A percentile compares a stretch with the other conserved stretches of the same genome.
phyloP scores from a whole-genome alignment of 2,113 vertebrate genomes.

The Oreochromis niloticus region DNA sequence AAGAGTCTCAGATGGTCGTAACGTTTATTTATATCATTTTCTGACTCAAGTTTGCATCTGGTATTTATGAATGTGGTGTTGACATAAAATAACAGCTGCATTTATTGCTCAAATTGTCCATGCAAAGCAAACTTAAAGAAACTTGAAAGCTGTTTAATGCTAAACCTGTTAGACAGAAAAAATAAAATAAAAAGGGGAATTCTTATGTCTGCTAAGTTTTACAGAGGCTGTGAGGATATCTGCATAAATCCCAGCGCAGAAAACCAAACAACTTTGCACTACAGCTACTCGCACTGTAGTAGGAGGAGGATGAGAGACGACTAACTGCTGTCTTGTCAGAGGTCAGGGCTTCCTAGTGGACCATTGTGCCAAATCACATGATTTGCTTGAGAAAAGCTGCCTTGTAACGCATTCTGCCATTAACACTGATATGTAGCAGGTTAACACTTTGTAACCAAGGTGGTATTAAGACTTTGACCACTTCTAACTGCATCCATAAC shows the following conservation, averaged over 20 bases:
- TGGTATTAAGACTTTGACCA: not conserved
- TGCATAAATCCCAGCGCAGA: not conserved
- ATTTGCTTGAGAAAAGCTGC: not conserved
- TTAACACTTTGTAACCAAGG: not conserved
- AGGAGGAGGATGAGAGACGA: not conserved
- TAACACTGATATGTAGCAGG: not conserved
- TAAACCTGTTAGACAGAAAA: not conserved
- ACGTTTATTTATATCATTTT: not conserved
- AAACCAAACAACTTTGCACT: not conserved
- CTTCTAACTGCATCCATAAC: not conserved
- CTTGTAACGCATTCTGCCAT: not conserved
- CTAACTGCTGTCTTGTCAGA: not conserved
- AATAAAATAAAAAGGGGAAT: fast-evolving
- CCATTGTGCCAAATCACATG: not conserved
- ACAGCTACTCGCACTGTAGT: not conserved
- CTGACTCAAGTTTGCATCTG: not conserved
- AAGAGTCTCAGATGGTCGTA: not conserved
- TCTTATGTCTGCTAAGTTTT: not conserved
- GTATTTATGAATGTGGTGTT: not conserved
- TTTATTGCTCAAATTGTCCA: not conserved
- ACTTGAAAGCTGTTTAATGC: not conserved
- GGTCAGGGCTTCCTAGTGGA: not conserved
- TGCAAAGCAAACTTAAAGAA: not conserved
- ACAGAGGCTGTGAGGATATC: not conserved
- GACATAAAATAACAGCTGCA: not conserved